phyloP scores from a whole-genome alignment of 2,113 vertebrate genomes.

The Campylomormyrus numenius region DNA sequence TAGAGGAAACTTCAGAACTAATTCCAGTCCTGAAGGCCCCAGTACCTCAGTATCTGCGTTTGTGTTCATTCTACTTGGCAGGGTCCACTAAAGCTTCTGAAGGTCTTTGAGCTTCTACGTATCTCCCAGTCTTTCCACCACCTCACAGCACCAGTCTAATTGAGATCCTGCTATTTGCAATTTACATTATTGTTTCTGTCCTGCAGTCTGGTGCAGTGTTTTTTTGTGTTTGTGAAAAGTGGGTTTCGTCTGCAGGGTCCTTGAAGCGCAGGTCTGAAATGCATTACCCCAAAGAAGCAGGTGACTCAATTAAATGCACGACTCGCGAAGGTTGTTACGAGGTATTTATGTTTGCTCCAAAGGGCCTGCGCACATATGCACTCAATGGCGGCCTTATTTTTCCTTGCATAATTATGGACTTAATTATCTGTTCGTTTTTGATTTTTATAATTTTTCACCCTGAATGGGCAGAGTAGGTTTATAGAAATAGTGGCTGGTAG shows the following conservation, averaged over 20 bases:
- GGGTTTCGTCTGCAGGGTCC: neutral
- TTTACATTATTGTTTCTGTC: neutral
- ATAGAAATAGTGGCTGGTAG: neutral
- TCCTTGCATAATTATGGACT: neutral
- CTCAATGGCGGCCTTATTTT: neutral
- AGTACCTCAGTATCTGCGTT: neutral
- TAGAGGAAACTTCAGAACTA: neutral
- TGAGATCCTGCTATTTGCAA: neutral
- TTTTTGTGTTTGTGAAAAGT: neutral
- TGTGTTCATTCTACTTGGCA: neutral
- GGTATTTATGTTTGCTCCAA: neutral
- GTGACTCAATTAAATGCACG: neutral
- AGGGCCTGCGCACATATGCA: neutral
- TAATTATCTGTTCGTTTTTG: neutral
- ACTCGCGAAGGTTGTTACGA: neutral
- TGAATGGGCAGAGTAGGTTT: neutral
- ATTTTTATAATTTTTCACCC: neutral
- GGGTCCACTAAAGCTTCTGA: neutral
- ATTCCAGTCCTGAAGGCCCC: neutral
- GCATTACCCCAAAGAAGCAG: neutral
- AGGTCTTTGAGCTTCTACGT: neutral
- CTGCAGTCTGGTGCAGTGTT: neutral
- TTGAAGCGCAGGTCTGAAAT: neutral
- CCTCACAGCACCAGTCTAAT: neutral
- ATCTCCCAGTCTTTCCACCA: neutral